A percentile compares a stretch with the other conserved stretches of the same genome.
Evolutionary conservation across 2,888 invertebrate genomes (phyloP).

Genomic region (Bursaphelenchus okinawaensis): DNA sequence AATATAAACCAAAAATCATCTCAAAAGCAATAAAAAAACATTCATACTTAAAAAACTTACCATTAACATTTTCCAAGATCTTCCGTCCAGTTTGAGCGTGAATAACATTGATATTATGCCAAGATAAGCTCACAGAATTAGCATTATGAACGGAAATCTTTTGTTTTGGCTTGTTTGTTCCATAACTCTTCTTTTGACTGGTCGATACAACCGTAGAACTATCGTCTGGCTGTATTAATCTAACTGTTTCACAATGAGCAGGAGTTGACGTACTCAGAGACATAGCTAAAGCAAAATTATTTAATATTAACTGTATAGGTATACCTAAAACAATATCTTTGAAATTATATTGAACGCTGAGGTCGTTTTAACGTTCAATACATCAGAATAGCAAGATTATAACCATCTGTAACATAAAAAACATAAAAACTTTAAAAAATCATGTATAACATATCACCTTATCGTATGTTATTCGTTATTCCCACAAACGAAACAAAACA

Average conservation of each 20-base stretch:
- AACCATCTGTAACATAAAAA: too few relatives aligned
- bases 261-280: background rate
- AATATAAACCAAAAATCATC: background rate
- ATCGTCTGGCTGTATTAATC: background rate
- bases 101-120: slow-evolving; percentile 41
- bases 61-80: slow-evolving; percentile 23
- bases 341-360: too few relatives aligned
- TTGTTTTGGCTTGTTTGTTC: background rate
- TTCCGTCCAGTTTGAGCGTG: slow-evolving; percentile 18
- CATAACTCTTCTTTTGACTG: background rate
- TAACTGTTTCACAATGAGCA: background rate
- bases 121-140: slow-evolving; percentile 38
- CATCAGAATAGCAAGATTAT: too few relatives aligned
- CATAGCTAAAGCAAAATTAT: too few relatives aligned
- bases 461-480: too few relatives aligned
- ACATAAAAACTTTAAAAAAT: too few relatives aligned
- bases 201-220: background rate
- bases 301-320: too few relatives aligned
- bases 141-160: background rate
- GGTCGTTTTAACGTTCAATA: too few relatives aligned
- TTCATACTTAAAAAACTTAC: background rate
- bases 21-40: background rate
- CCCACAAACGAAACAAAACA: too few relatives aligned
- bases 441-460: too few relatives aligned
- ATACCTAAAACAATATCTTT: too few relatives aligned